Evolutionary conservation across 1,140 invertebrate genomes (phyloP).

Genomic region (Chironomus tepperi): DNA sequence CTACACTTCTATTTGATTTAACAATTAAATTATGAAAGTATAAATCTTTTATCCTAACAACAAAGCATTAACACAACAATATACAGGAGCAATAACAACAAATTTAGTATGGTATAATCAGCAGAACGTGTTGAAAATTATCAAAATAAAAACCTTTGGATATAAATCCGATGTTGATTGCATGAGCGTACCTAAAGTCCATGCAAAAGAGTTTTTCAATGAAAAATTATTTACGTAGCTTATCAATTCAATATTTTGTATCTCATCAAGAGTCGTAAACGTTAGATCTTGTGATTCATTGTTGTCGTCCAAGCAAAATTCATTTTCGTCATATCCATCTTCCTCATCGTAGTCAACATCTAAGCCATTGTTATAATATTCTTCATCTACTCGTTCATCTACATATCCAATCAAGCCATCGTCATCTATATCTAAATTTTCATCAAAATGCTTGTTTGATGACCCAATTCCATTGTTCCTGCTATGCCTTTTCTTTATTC

Average conservation of each 20-base stretch:
- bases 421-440: conserved; percentile 24
- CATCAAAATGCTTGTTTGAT: conserved; percentile 11
- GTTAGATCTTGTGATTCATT: background rate
- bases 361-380: conserved; percentile 6
- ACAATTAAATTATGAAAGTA: conserved; percentile 15
- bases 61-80: background rate
- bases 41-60: background rate
- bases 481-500: background rate
- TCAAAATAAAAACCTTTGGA: conserved; percentile 50
- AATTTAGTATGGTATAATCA: background rate
- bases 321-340: conserved; percentile 14
- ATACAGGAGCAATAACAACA: background rate
- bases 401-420: conserved; percentile 28
- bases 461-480: background rate
- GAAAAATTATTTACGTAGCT: conserved; percentile 66
- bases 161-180: conserved; percentile 86
- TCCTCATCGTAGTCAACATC: conserved; percentile 27
- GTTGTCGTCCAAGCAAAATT: background rate
- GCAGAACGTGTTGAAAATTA: background rate
- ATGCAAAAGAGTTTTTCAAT: conserved; percentile 79
- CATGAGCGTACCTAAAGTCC: conserved; percentile 88
- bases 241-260: conserved; percentile 39
- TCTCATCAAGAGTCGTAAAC: background rate
- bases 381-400: conserved; percentile 29
- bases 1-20: conserved; percentile 23